A percentile compares a stretch with the other conserved stretches of the same genome.
phyloP scores from a whole-genome alignment of 2,113 vertebrate species.

The Cyanoliseus patagonus region DNA sequence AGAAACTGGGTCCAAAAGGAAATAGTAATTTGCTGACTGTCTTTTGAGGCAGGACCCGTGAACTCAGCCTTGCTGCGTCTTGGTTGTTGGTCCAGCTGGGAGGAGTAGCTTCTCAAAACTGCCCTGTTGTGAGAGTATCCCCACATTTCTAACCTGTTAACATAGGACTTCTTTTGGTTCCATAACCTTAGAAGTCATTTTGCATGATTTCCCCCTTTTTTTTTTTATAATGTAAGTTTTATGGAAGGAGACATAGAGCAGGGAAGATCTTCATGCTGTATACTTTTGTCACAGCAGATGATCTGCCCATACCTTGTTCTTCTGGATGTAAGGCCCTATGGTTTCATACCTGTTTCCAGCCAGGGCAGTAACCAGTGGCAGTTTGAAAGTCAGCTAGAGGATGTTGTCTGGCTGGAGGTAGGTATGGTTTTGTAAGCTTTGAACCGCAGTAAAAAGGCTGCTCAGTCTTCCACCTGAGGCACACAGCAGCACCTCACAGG shows the following conservation, averaged over 20 bases:
- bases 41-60: neutral
- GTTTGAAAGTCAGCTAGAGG: neutral
- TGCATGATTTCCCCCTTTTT: neutral
- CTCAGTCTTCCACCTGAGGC: neutral
- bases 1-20: neutral
- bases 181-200: neutral
- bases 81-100: neutral
- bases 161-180: neutral
- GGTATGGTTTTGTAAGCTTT: neutral
- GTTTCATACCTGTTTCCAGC: neutral
- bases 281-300: rapidly evolving
- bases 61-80: neutral
- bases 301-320: neutral
- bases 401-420: neutral
- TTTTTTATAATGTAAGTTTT: neutral
- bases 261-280: neutral
- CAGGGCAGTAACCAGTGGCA: neutral
- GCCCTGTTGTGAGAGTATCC: neutral
- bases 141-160: neutral
- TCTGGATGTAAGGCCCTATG: neutral
- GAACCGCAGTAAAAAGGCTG: neutral
- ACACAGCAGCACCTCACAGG: neutral
- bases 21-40: neutral
- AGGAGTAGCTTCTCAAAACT: neutral
- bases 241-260: neutral